Base-by-base conservation (phyloP, 30 jellyfish, hydroid and myxozoan genomes). In the Nemopilema nomurai region DNA sequence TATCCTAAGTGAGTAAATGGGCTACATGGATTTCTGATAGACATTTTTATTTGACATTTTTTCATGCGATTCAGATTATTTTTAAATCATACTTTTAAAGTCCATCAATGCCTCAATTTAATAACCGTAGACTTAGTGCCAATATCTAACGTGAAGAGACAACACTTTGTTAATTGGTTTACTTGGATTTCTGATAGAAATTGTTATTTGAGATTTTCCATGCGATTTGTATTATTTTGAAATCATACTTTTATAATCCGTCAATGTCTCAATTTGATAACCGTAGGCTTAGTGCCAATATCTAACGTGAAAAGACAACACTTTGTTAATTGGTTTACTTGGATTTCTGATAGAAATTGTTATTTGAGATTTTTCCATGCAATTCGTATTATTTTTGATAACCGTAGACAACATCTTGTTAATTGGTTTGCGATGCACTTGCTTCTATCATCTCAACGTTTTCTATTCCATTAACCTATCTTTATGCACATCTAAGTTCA, bases 1-100 rank as follows among this genome's bases (percentile, higher is more conserved):
- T 21, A 80, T 95, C 18, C 87, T 95, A 62, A 80, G 99, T 95
- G 74, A 88, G 99, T 83, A 0, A 1, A 13, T 6, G 62, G 25
- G 13, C 23, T 6, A 18, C 7, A 17, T 69, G 62, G 49, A 1
- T 69, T 24, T 13, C 8, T 28, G 4, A 23, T 7, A 7, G 79
- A 27, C 76, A n/a, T n/a, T n/a, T n/a, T n/a, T n/a, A 41, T 6
- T 13, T 41, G 57, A 41, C 57, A 41, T 41, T 41, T 41, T 41
- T 41, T 41, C 13, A 41, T 41, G 13, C 57, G 57, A 41, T 41
- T 41, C 13, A 41, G 57, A 41, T 41, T 41, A 41, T 64, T 64
- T 64, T 21, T 4, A 64, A 17, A 17, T 26, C 74, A 64, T 64
- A 3, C 74, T 6, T 64, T 64, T 64, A 64, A 23, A n/a, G n/a